These are phyloP conservation scores for Eidolon dupreanum DNA, from an alignment of 2,797 vertebrate genomes.

Conservation along the genomic window DNA sequence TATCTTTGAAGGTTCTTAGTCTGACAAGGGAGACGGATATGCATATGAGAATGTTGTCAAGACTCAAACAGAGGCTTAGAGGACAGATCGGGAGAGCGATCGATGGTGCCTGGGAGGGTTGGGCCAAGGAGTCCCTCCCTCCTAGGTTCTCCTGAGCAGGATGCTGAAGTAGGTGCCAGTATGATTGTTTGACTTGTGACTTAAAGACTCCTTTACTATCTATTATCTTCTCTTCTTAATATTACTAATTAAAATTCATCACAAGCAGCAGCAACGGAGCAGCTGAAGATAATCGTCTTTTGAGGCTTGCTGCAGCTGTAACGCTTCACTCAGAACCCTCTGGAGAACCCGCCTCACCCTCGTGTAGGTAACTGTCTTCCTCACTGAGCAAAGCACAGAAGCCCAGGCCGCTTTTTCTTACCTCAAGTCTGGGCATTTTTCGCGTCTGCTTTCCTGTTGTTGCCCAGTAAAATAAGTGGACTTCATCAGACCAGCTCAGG, in stretches of 20 bases:
- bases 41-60: background rate
- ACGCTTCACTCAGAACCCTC: conserved; percentile 11
- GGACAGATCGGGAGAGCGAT: background rate
- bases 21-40: background rate
- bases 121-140: background rate
- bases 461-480: background rate
- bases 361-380: background rate
- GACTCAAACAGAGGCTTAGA: background rate
- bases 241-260: conserved; percentile 62
- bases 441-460: background rate
- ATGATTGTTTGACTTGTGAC: conserved; percentile 32
- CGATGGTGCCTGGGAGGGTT: background rate
- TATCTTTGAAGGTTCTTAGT: background rate
- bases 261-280: conserved; percentile 44
- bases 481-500: background rate
- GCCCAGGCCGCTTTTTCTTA: background rate
- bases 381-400: background rate
- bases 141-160: background rate
- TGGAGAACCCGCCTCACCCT: background rate
- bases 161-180: background rate
- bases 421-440: background rate
- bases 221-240: conserved; percentile 36
- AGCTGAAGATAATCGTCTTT: conserved; percentile 53
- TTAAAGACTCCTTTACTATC: conserved; percentile 48
- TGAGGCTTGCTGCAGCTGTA: background rate